Percentiles rank a stretch among this genome's conserved stretches.
phyloP scores from a whole-genome alignment of 2,888 invertebrate genomes.

The Xestia sexstrigata region DNA sequence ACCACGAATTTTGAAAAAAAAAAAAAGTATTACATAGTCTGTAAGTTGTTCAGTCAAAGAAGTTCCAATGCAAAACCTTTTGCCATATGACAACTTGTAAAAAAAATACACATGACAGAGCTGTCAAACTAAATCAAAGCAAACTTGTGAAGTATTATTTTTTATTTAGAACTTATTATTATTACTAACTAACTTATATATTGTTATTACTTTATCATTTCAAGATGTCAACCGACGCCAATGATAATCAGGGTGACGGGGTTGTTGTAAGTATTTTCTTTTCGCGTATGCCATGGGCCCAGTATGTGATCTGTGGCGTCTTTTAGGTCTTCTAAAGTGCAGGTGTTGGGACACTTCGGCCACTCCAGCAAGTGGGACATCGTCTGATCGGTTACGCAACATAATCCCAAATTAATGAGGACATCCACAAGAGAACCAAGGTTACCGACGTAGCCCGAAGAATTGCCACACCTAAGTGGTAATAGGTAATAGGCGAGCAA shows the following conservation, averaged over 20 bases:
- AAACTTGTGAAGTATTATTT: slow-evolving; percentile 8
- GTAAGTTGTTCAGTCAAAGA: not conserved
- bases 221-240: not conserved
- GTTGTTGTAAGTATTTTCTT: not conserved
- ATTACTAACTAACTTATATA: slow-evolving; percentile 2
- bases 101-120: slow-evolving; percentile 38
- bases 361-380: too few species aligned
- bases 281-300: not conserved
- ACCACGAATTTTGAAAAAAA: not conserved
- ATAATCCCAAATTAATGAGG: too few species aligned
- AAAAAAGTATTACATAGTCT: not conserved
- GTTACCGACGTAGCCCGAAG: too few species aligned
- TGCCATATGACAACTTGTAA: not conserved
- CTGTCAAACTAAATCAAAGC: slow-evolving; percentile 24
- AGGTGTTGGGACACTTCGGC: too few species aligned
- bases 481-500: too few species aligned
- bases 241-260: rapidly evolving
- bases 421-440: too few species aligned
- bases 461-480: too few species aligned
- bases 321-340: too few species aligned
- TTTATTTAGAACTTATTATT: not conserved
- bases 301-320: too few species aligned
- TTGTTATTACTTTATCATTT: slow-evolving; percentile 4
- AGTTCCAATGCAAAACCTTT: not conserved
- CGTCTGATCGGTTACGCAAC: too few species aligned